phyloP scores from a whole-genome alignment of 2,888 invertebrate species.

The Priocnemis perturbator region DNA sequence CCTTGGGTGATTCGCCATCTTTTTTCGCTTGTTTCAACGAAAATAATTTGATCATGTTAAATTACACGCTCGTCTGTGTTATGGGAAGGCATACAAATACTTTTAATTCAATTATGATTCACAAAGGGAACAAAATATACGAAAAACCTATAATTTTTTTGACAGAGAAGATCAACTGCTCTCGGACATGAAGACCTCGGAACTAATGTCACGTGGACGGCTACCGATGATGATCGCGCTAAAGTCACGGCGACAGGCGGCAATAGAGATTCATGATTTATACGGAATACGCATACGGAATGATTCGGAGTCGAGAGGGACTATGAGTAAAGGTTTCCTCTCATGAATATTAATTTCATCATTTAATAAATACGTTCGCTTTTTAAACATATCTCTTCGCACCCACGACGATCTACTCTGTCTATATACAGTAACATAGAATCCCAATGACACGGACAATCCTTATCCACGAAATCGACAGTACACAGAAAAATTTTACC shows the following conservation, averaged over 20 bases:
- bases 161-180: slow-evolving; percentile 39
- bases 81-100: slow-evolving; percentile 40
- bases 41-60: slow-evolving; percentile 96
- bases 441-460: too few relatives aligned
- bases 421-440: too few relatives aligned
- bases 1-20: slow-evolving; percentile 92
- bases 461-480: too few relatives aligned
- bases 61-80: slow-evolving; percentile 46
- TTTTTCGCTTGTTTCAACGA: slow-evolving; percentile 99
- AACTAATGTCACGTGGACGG: slow-evolving; percentile 53
- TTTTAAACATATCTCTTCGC: too few relatives aligned
- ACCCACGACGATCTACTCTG: too few relatives aligned
- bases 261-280: too few relatives aligned
- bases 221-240: slow-evolving; percentile 24
- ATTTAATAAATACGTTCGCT: too few relatives aligned
- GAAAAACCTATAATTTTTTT: slow-evolving; percentile 29
- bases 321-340: not conserved
- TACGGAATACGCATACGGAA: too few relatives aligned
- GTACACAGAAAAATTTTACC: too few relatives aligned
- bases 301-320: too few relatives aligned
- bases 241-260: slow-evolving; percentile 30
- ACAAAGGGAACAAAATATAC: slow-evolving; percentile 50
- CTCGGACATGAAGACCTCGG: slow-evolving; percentile 36
- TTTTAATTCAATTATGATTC: slow-evolving; percentile 32
- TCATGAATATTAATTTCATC: slow-evolving; percentile 1